A percentile compares a stretch with the other conserved stretches of the same genome.
Conservation (phyloP, 1,140 invertebrate species). For the Reticulitermes speratus region DNA sequence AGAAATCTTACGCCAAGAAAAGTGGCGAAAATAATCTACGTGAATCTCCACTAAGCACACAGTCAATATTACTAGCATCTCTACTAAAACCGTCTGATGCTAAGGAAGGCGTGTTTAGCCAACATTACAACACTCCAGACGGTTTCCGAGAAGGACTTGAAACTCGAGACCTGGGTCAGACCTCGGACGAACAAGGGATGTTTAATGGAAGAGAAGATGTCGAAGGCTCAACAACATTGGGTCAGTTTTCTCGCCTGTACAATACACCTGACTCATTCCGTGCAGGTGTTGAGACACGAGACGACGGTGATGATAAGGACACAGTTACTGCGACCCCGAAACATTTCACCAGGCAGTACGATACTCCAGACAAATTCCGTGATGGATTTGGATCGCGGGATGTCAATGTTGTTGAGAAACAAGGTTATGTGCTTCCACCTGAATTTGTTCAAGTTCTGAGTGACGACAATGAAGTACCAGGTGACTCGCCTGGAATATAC, state of each 20-base stretch:
- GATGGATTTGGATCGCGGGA: not conserved
- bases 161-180: conserved; percentile 42
- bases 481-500: not conserved
- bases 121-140: conserved; percentile 53
- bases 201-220: not conserved
- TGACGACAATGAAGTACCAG: not conserved
- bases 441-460: not conserved
- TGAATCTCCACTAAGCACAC: not conserved
- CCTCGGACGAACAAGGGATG: not conserved
- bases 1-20: not conserved
- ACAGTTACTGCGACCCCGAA: not conserved
- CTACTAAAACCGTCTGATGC: not conserved
- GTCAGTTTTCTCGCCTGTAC: conserved; percentile 40
- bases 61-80: not conserved
- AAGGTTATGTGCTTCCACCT: not conserved
- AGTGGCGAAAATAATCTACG: not conserved
- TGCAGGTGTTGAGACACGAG: conserved; percentile 49
- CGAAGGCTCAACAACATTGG: not conserved
- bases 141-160: conserved; percentile 52
- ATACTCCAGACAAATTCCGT: not conserved
- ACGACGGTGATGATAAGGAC: conserved; percentile 33
- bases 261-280: conserved; percentile 54
- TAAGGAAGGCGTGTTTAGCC: conserved; percentile 40
- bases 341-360: not conserved
- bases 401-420: not conserved